Percentiles rank a stretch among this genome's conserved stretches.
phyloP scores from a whole-genome alignment of 2,113 vertebrate species.

The Cyanoderma ruficeps region DNA sequence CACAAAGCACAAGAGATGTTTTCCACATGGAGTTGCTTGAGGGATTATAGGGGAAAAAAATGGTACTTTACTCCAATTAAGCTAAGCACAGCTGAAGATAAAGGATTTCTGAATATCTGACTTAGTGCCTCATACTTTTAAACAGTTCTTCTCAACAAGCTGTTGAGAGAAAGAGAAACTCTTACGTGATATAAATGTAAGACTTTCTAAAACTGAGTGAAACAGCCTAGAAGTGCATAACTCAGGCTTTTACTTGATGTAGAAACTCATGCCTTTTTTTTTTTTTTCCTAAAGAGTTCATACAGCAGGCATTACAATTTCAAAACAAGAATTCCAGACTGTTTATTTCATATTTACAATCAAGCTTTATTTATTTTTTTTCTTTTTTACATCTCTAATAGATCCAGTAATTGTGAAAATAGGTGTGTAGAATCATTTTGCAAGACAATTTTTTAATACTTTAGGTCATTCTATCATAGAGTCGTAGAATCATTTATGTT shows the following conservation, averaged over 20 bases:
- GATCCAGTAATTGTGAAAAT: not conserved
- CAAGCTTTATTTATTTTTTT: not conserved
- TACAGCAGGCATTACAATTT: not conserved
- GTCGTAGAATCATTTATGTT: not conserved
- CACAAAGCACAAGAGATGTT: conserved; percentile 37
- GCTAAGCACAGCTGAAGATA: conserved; percentile 10
- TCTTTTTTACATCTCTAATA: not conserved
- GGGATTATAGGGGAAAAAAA: conserved; percentile 20
- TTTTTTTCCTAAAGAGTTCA: not conserved
- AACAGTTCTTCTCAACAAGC: not conserved
- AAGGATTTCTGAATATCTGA: conserved; percentile 20
- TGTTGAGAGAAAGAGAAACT: not conserved
- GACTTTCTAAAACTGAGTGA: not conserved
- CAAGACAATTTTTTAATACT: not conserved
- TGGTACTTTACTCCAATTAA: conserved; percentile 50
- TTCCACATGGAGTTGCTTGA: conserved; percentile 36
- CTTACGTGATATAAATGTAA: not conserved
- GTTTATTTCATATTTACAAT: not conserved
- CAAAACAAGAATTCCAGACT: not conserved
- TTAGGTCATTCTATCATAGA: not conserved
- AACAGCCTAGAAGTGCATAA: not conserved
- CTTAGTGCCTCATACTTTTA: conserved; percentile 2
- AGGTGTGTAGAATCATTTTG: not conserved
- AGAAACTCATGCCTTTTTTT: not conserved
- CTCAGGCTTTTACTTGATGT: not conserved